phyloP scores from a whole-genome alignment of 1,140 invertebrate genomes.

The Scaptomyza hsui region DNA sequence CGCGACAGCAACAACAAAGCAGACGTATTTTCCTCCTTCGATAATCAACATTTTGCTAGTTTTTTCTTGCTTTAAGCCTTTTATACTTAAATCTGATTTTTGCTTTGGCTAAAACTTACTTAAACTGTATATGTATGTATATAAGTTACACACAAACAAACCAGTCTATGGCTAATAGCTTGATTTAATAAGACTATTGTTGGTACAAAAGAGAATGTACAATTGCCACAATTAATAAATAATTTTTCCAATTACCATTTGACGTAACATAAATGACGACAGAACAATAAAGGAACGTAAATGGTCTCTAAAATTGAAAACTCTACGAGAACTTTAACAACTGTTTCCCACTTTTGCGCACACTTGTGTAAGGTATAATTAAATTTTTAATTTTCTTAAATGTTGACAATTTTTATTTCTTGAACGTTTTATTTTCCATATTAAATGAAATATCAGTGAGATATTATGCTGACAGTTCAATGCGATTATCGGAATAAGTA shows the following conservation, averaged over 20 bases:
- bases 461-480: constrained; percentile 26
- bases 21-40: constrained; percentile 45
- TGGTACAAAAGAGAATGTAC: constrained; percentile 60
- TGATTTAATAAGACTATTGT: constrained; percentile 34
- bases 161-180: constrained; percentile 20
- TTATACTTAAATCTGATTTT: not conserved
- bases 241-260: constrained; percentile 47
- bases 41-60: constrained; percentile 45
- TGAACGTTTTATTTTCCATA: constrained; percentile 12
- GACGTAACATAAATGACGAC: constrained; percentile 44
- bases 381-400: constrained; percentile 33
- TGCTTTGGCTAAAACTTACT: not conserved
- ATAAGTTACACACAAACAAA: constrained; percentile 16
- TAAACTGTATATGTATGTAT: too few species aligned
- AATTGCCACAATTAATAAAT: constrained; percentile 61
- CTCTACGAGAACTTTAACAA: constrained; percentile 53
- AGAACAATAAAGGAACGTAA: constrained; percentile 1
- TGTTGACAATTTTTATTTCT: constrained; percentile 5
- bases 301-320: not conserved
- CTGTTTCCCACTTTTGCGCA: constrained; percentile 29
- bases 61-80: constrained; percentile 23
- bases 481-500: not conserved
- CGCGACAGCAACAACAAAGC: constrained; percentile 40
- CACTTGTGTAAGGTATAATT: constrained; percentile 33
- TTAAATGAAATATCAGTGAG: constrained; percentile 14